phyloP scores from a whole-genome alignment of 2,888 invertebrate genomes.

The Chymomyza amoena region DNA sequence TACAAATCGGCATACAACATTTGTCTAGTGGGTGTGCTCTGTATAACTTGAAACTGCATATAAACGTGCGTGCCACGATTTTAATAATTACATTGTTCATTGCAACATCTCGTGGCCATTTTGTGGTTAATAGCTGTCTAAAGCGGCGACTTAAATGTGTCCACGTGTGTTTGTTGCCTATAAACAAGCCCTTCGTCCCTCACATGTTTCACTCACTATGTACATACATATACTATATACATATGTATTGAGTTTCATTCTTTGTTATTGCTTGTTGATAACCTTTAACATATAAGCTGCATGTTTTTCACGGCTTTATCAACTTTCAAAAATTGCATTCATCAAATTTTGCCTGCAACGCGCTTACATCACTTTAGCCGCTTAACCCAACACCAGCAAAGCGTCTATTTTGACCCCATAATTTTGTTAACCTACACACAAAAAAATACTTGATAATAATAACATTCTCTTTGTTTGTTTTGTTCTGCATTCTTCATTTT shows the following conservation, averaged over 20 bases:
- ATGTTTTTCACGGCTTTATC: background rate
- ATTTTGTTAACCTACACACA: constrained; percentile 2
- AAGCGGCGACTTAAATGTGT: constrained; percentile 14
- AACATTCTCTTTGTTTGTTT: background rate
- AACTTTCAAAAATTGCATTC: background rate
- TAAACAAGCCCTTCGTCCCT: constrained; percentile 19
- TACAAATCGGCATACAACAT: background rate
- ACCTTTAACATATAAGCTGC: constrained; percentile 39
- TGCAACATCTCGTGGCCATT: constrained; percentile 42
- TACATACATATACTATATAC: background rate
- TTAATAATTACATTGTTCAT: constrained; percentile 10
- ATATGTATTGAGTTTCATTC: background rate
- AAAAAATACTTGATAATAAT: background rate
- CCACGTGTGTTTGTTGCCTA: constrained; percentile 34
- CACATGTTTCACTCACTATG: background rate
- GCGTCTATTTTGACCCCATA: constrained; percentile 7
- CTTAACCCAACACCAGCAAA: background rate
- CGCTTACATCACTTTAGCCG: constrained; percentile 26
- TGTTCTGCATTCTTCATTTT: background rate
- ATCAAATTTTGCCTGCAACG: background rate
- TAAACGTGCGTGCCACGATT: background rate
- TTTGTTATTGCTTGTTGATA: constrained; percentile 51
- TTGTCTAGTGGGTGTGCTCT: background rate
- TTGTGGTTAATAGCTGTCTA: constrained; percentile 60
- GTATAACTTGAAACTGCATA: background rate